Evolutionary conservation across 1,140 invertebrate genomes (phyloP).

Genomic region (Notospermus geniculatus): DNA sequence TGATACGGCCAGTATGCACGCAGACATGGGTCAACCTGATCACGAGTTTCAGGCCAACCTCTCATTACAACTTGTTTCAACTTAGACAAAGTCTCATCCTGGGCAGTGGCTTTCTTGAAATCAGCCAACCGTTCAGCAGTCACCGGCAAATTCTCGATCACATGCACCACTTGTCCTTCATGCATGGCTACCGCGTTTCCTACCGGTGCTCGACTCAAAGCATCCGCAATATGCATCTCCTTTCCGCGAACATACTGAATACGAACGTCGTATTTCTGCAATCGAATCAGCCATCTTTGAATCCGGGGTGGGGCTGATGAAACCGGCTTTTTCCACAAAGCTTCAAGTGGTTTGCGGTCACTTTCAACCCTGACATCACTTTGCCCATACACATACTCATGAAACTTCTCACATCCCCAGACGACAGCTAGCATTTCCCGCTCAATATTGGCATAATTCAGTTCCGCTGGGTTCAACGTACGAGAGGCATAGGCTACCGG

Average conservation of each 20-base stretch:
- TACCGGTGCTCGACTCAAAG: slow-evolving; percentile 24
- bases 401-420: slow-evolving; percentile 12
- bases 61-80: too few species aligned
- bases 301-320: slow-evolving; percentile 14
- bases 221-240: slow-evolving; percentile 53
- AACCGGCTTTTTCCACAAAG: slow-evolving; percentile 28
- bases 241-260: slow-evolving; percentile 43
- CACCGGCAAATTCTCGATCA: too few species aligned
- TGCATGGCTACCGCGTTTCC: neutral
- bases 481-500: too few species aligned
- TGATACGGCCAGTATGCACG: neutral
- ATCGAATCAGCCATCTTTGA: slow-evolving; percentile 24
- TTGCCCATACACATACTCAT: slow-evolving; percentile 6
- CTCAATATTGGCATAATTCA: neutral
- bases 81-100: too few species aligned
- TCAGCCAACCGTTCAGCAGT: too few species aligned
- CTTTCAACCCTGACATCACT: slow-evolving; percentile 24
- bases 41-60: too few species aligned
- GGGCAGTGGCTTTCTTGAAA: too few species aligned
- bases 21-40: too few species aligned
- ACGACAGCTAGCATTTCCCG: slow-evolving; percentile 8
- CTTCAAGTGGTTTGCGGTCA: slow-evolving; percentile 37
- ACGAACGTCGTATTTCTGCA: slow-evolving; percentile 19
- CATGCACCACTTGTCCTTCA: too few species aligned
- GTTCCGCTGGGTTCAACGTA: too few species aligned